Conservation (phyloP, 2,888 invertebrate species). For the Sphecodes monilicornis region DNA sequence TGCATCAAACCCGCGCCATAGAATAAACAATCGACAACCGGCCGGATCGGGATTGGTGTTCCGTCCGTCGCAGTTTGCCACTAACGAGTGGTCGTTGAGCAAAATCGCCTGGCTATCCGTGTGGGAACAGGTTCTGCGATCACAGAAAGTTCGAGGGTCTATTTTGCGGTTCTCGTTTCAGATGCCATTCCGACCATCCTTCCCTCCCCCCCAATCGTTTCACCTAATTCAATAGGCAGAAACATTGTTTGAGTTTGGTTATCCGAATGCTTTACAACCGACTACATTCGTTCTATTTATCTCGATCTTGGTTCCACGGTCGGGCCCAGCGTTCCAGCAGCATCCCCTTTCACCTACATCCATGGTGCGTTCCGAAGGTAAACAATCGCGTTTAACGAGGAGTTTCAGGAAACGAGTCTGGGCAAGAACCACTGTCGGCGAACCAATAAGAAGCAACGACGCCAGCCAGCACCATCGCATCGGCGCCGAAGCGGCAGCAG, state of each 20-base stretch:
- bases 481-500: neutral
- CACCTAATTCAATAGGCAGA: constrained; percentile 26
- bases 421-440: constrained; percentile 35
- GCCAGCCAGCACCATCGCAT: neutral
- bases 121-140: constrained; percentile 46
- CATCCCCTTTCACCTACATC: constrained; percentile 13
- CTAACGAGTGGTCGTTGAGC: constrained; percentile 24
- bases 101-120: constrained; percentile 5
- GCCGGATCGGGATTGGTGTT: constrained; percentile 20
- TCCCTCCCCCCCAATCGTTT: constrained; percentile 16
- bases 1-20: constrained; percentile 7
- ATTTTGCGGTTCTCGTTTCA: constrained; percentile 23
- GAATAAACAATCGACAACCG: neutral
- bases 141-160: neutral
- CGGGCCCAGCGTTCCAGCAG: neutral
- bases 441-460: constrained; percentile 25
- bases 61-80: neutral
- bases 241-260: neutral
- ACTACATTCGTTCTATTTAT: constrained; percentile 6
- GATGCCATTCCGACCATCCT: neutral
- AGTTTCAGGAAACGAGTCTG: constrained; percentile 39
- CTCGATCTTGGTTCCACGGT: constrained; percentile 13
- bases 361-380: constrained; percentile 28
- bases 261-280: constrained; percentile 11
- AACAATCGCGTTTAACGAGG: constrained; percentile 43